Evolutionary conservation across 2,797 vertebrate species (phyloP).

Genomic region (Diplodus puntazzo): DNA sequence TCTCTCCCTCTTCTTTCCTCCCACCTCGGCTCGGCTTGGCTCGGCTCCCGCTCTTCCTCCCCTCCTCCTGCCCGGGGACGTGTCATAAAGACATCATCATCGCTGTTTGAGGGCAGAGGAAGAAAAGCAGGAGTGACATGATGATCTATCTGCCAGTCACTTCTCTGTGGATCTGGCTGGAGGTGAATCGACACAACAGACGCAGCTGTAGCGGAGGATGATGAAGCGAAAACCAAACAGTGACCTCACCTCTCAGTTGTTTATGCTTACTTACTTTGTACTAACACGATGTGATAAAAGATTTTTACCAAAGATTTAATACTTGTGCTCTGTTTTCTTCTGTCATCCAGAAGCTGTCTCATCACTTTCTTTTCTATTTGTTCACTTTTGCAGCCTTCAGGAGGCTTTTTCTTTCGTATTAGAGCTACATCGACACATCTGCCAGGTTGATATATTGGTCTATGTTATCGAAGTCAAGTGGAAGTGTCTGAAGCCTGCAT

Average conservation of each 20-base stretch:
- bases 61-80: constrained; percentile 40
- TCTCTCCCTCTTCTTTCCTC: constrained; percentile 17
- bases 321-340: not conserved
- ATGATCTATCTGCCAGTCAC: constrained; percentile 57
- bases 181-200: constrained; percentile 39
- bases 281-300: not conserved
- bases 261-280: not conserved
- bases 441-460: not conserved
- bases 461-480: no score
- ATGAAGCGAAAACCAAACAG: constrained; percentile 4
- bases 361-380: no score
- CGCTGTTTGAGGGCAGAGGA: constrained; percentile 49
- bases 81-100: constrained; percentile 75
- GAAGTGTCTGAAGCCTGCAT: no score
- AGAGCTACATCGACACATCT: not conserved
- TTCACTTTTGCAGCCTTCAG: not conserved
- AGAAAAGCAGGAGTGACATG: constrained; percentile 44
- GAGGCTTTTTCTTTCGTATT: not conserved
- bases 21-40: not conserved
- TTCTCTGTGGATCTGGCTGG: constrained; percentile 32
- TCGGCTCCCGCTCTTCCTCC: constrained; percentile 30
- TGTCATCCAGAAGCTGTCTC: not conserved
- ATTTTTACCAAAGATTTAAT: not conserved
- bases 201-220: constrained; percentile 3
- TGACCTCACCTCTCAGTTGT: constrained; percentile 10